Percentiles rank a stretch among this genome's conserved stretches.
phyloP scores from a whole-genome alignment of 2,113 vertebrate genomes.

The Ascaphus truei region DNA sequence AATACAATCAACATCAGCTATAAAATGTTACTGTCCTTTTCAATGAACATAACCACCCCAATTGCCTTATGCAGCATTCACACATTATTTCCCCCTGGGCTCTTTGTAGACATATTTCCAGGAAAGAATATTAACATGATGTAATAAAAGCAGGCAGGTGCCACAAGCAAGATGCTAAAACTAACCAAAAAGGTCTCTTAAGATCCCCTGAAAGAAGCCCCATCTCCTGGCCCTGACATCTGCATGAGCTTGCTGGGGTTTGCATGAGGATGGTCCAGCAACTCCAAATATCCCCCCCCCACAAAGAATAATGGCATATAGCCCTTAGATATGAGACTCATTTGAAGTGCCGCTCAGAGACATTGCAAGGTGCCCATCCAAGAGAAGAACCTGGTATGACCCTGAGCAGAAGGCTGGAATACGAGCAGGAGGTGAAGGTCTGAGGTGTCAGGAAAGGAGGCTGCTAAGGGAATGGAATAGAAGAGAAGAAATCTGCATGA shows the following conservation, averaged over 20 bases:
- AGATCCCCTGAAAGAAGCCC: neutral
- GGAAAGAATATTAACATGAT: neutral
- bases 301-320: neutral
- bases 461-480: no score
- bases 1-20: neutral
- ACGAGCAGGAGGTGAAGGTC: no score
- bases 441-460: no score
- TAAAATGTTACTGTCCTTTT: neutral
- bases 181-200: neutral
- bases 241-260: neutral
- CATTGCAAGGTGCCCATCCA: no score
- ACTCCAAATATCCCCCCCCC: neutral
- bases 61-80: accelerated
- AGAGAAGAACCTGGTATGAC: no score
- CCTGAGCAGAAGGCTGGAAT: no score
- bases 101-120: neutral
- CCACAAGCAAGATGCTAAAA: conserved; percentile 1
- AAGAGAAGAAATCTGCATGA: no score
- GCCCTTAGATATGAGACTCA: neutral
- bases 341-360: no score
- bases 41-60: conserved; percentile 12
- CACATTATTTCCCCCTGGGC: neutral
- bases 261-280: neutral
- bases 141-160: neutral
- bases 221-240: neutral